Percentiles rank a stretch among this genome's conserved stretches.
Evolutionary conservation across 1,140 invertebrate genomes (phyloP).

Genomic region (Sitobion miscanthi): DNA sequence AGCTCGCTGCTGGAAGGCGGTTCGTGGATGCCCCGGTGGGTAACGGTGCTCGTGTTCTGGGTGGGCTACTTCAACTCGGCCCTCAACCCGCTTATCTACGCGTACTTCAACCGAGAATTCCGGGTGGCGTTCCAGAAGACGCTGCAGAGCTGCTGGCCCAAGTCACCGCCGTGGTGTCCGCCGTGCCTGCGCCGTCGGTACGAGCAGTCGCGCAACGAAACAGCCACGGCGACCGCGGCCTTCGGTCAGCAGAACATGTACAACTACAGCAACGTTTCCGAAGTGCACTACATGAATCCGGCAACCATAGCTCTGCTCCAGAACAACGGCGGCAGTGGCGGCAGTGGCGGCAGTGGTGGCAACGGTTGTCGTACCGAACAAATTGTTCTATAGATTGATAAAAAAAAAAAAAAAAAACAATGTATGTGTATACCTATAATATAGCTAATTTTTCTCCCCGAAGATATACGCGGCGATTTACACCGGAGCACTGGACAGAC

Average conservation of each 20-base stretch:
- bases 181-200: neutral
- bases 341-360: neutral
- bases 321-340: neutral
- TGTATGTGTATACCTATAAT: no score
- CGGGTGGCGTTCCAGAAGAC: constrained; percentile 91
- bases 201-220: constrained; percentile 28
- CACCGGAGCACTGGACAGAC: neutral
- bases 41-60: constrained; percentile 92
- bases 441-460: neutral
- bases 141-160: constrained; percentile 80
- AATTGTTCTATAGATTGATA: constrained; percentile 15
- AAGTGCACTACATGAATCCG: constrained; percentile 60
- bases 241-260: constrained; percentile 51
- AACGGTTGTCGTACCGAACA: neutral
- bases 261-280: constrained; percentile 59
- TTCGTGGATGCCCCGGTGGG: constrained; percentile 76
- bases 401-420: neutral
- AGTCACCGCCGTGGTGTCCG: constrained; percentile 52
- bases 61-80: constrained; percentile 97
- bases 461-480: neutral
- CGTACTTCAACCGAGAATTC: constrained; percentile 96
- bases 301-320: constrained; percentile 55
- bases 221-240: constrained; percentile 34
- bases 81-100: constrained; percentile 95
- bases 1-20: constrained; percentile 75